These are phyloP conservation scores for Molanna angustata DNA, from an alignment of 2,888 invertebrate genomes.

Conservation along the genomic window DNA sequence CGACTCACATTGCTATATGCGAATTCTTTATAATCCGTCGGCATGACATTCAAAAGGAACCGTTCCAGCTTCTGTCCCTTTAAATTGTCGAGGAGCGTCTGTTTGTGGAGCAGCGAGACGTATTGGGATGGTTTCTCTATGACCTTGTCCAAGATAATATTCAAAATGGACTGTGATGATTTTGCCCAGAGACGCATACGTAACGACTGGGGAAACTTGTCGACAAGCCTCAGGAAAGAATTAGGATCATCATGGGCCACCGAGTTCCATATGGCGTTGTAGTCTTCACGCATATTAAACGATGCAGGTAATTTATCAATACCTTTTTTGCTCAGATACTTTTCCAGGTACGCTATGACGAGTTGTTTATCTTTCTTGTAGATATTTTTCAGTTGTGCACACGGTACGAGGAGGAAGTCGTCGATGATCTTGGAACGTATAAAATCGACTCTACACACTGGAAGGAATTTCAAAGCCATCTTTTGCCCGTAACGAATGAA, in stretches of 20 bases:
- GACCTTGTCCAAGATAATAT: not conserved
- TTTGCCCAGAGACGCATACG: too few relatives aligned
- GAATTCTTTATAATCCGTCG: slow-evolving; percentile 11
- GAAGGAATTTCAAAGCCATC: slow-evolving; percentile 36
- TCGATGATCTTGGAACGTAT: slow-evolving; percentile 7
- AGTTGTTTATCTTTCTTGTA: slow-evolving; percentile 35
- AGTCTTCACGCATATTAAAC: not conserved
- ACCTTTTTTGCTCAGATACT: slow-evolving; percentile 20
- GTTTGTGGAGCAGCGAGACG: not conserved
- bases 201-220: not conserved
- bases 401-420: slow-evolving; percentile 1
- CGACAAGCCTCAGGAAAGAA: slow-evolving; percentile 13
- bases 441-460: slow-evolving; percentile 37
- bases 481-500: slow-evolving; percentile 32
- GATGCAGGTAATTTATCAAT: not conserved
- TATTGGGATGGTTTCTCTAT: not conserved
- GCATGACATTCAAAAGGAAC: slow-evolving; percentile 9
- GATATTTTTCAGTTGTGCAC: slow-evolving; percentile 6
- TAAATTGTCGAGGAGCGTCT: slow-evolving; percentile 6
- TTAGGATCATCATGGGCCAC: slow-evolving; percentile 18
- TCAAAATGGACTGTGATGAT: not conserved
- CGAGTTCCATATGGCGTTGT: slow-evolving; percentile 4
- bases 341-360: slow-evolving; percentile 37
- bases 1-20: not conserved
- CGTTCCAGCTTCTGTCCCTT: slow-evolving; percentile 24